Percentiles rank a stretch among this genome's conserved stretches.
Evolutionary conservation across 2,797 vertebrate genomes (phyloP).

Genomic region (Betta splendens): DNA sequence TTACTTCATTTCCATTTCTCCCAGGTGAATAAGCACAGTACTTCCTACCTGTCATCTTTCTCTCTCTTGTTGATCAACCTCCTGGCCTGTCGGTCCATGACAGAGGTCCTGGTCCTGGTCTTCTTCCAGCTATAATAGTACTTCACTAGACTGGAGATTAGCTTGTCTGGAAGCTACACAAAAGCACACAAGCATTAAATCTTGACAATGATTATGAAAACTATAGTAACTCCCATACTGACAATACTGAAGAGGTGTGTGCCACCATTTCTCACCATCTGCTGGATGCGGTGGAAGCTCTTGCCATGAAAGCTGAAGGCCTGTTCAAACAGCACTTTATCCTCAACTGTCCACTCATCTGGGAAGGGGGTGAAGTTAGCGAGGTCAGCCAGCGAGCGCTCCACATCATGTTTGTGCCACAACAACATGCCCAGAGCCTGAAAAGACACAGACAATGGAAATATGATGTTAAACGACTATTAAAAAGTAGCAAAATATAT

Average conservation of each 20-base stretch:
- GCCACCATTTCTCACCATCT: conserved; percentile 85
- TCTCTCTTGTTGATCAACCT: conserved; percentile 87
- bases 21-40: neutral
- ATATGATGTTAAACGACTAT: neutral
- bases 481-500: neutral
- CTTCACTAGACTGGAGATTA: conserved; percentile 91
- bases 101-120: conserved; percentile 89
- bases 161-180: conserved; percentile 89
- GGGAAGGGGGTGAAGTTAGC: conserved; percentile 96
- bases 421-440: conserved; percentile 93
- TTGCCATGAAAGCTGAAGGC: conserved; percentile 96
- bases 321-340: conserved; percentile 94
- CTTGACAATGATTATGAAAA: neutral
- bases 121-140: conserved; percentile 97
- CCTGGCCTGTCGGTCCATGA: conserved; percentile 93
- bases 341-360: conserved; percentile 94
- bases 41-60: conserved; percentile 86
- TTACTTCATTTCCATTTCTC: neutral
- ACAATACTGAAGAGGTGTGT: neutral
- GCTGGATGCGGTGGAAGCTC: conserved; percentile 94
- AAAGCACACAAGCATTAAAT: neutral
- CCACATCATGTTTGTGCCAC: conserved; percentile 94
- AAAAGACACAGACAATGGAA: neutral
- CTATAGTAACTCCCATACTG: neutral
- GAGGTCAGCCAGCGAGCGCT: conserved; percentile 90